Conservation (phyloP, 2,113 vertebrate genomes). For the Calidris pygmaea region DNA sequence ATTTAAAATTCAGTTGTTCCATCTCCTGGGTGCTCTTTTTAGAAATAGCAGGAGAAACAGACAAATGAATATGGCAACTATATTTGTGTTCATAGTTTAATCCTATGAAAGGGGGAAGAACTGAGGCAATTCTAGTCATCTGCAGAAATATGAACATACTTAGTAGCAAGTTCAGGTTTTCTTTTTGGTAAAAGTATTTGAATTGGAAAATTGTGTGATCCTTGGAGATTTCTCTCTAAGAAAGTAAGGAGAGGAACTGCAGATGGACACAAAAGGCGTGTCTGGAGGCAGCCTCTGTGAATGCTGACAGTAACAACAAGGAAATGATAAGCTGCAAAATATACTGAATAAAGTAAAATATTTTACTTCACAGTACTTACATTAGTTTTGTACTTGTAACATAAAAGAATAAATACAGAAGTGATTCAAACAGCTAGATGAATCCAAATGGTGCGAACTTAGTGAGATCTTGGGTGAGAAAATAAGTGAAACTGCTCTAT, state of each 20-base stretch:
- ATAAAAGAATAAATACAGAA: neutral
- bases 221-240: neutral
- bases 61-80: neutral
- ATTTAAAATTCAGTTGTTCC: neutral
- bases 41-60: neutral
- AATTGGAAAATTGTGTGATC: neutral
- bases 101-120: neutral
- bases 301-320: neutral
- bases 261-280: neutral
- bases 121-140: neutral
- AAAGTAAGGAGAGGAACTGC: neutral
- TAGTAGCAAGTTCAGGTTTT: neutral
- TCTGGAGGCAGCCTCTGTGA: neutral
- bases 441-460: neutral
- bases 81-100: neutral
- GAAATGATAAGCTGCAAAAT: neutral
- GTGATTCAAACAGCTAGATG: neutral
- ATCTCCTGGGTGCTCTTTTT: conserved; percentile 12
- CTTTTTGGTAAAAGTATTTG: neutral
- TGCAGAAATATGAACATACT: neutral
- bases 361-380: neutral
- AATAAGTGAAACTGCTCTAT: neutral
- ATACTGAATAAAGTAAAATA: neutral
- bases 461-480: neutral
- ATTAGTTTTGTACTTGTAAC: neutral